These are phyloP conservation scores for crab-eating macaque (Macaca fascicularis) DNA, from an alignment of 2,113 vertebrate species.

Conservation along the genomic window DNA sequence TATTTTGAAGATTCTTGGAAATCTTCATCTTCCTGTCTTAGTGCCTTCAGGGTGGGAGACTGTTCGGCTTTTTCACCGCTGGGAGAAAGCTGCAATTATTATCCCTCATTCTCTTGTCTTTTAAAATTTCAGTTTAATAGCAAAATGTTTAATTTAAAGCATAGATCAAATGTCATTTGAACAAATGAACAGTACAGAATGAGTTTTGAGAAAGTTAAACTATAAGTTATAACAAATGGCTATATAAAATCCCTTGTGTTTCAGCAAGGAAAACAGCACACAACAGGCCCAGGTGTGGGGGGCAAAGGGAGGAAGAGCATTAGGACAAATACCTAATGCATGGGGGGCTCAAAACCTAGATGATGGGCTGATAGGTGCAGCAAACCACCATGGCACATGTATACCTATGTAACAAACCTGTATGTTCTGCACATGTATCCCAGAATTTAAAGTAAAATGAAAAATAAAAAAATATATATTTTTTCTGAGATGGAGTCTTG, in stretches of 20 bases:
- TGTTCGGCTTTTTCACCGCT: not conserved
- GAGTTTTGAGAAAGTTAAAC: constrained; percentile 78
- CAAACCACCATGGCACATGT: no score
- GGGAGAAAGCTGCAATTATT: not conserved
- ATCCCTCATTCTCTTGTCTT: not conserved
- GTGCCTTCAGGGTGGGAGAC: not conserved
- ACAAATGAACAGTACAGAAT: constrained; percentile 67
- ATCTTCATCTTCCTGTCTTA: not conserved
- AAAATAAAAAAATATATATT: no score
- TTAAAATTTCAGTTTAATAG: constrained; percentile 16
- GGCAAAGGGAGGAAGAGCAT: no score
- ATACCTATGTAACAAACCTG: no score
- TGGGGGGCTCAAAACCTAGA: no score
- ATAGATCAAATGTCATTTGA: constrained; percentile 41
- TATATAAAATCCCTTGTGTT: constrained; percentile 78
- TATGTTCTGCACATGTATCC: no score
- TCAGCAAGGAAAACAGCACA: not conserved
- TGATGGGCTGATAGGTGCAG: no score
- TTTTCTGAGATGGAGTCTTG: no score
- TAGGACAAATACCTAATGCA: no score
- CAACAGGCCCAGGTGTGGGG: no score
- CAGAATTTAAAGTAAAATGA: no score
- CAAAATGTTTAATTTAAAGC: constrained; percentile 55
- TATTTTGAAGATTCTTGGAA: not conserved
- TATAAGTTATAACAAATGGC: constrained; percentile 77